phyloP scores from a whole-genome alignment of 2,113 vertebrate species.

The Peromyscus californicus region DNA sequence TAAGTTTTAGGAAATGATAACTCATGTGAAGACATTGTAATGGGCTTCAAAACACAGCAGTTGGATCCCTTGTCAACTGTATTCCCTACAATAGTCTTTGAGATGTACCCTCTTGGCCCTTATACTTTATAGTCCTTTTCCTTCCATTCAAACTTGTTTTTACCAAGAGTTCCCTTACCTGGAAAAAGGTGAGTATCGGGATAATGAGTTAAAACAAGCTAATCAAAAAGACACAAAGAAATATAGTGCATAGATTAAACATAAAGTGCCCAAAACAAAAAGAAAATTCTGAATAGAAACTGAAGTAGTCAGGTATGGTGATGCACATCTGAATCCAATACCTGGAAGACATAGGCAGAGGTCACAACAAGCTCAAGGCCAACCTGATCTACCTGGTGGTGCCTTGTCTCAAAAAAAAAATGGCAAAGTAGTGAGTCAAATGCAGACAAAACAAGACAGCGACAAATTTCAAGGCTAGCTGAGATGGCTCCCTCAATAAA shows the following conservation, averaged over 20 bases:
- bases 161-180: neutral
- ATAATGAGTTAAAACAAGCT: neutral
- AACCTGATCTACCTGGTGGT: neutral
- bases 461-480: neutral
- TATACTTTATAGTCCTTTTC: neutral
- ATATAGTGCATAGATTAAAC: neutral
- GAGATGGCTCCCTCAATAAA: neutral
- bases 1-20: too few relatives aligned
- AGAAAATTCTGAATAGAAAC: neutral
- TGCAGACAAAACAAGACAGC: neutral
- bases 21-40: neutral
- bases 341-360: too few relatives aligned
- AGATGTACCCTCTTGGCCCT: too few relatives aligned
- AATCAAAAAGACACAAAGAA: neutral
- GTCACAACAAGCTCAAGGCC: too few relatives aligned
- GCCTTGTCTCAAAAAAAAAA: neutral
- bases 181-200: neutral
- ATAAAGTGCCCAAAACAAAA: neutral
- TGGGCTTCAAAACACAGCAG: neutral
- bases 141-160: neutral
- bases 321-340: neutral
- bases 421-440: neutral
- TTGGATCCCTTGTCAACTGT: neutral
- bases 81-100: fast-evolving
- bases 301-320: neutral